Conservation (phyloP, 1,140 invertebrate genomes). For the Diprion similis region DNA sequence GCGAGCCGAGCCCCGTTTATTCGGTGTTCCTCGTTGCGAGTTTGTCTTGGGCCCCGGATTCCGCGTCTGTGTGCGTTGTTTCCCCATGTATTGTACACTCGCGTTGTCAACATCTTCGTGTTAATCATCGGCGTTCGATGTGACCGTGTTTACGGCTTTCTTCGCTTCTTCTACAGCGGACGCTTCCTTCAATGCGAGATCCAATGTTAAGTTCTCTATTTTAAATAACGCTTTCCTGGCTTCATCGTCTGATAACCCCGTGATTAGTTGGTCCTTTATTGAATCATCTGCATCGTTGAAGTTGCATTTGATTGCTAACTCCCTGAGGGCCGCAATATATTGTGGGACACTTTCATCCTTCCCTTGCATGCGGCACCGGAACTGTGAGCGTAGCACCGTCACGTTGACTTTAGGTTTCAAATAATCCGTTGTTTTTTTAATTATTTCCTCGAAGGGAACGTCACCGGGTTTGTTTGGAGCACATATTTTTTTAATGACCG, state of each 20-base stretch:
- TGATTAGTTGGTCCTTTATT: background rate
- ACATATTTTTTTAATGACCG: background rate
- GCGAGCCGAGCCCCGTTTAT: too few relatives aligned
- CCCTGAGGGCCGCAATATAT: background rate
- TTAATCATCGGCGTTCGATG: background rate
- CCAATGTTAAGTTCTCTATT: background rate
- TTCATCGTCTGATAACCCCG: background rate
- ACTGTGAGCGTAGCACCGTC: background rate
- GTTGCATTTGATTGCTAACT: background rate
- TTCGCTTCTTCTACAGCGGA: conserved; percentile 14
- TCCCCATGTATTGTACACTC: background rate
- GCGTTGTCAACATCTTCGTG: background rate
- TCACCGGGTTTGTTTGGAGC: background rate
- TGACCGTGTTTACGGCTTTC: background rate
- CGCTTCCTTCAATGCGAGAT: background rate
- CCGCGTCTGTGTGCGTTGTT: background rate
- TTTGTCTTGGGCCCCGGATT: background rate
- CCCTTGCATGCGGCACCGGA: background rate
- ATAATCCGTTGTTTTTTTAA: background rate
- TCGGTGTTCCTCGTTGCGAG: background rate
- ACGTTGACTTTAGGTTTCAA: background rate
- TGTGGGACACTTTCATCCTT: background rate
- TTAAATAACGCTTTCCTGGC: background rate
- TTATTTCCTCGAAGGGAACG: background rate
- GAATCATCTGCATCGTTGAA: background rate